Percentiles rank a stretch among this genome's conserved stretches.
Conservation (phyloP, 2,797 vertebrate species). For the Apogon hyalosoma region DNA sequence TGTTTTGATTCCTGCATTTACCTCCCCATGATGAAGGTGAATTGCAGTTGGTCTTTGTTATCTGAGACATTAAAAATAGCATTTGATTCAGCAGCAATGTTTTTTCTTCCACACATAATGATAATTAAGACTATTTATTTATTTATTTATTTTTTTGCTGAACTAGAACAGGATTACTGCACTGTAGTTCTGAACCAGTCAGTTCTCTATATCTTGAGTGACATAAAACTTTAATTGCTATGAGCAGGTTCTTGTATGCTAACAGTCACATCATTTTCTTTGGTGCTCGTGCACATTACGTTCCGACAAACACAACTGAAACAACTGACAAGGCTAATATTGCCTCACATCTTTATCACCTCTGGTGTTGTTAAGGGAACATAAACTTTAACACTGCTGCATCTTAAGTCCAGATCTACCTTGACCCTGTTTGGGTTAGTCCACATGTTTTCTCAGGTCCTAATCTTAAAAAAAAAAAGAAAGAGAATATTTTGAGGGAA, state of each 20-base stretch:
- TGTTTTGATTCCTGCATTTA: constrained; percentile 3
- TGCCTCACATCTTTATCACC: neutral
- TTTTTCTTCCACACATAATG: neutral
- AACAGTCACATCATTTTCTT: neutral
- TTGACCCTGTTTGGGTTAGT: too few species aligned
- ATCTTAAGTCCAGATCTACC: too few species aligned
- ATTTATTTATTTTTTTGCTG: neutral
- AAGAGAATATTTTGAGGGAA: neutral
- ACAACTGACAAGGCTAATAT: too few species aligned
- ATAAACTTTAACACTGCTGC: neutral
- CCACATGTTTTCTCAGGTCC: too few species aligned
- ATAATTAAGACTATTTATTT: neutral
- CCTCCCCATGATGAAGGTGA: constrained; percentile 3
- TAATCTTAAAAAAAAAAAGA: too few species aligned
- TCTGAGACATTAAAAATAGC: constrained; percentile 8
- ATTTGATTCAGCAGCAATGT: constrained; percentile 2
- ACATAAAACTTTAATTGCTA: neutral
- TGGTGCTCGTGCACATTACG: neutral
- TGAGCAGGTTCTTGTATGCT: too few species aligned
- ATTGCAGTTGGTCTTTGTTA: constrained; percentile 21
- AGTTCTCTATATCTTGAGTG: neutral
- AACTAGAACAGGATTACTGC: neutral
- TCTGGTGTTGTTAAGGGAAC: neutral
- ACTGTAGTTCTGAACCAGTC: neutral
- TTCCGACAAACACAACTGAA: too few species aligned